Evolutionary conservation across 1,140 invertebrate genomes (phyloP), one percentile per base, ranked within the genome.

Genomic region (Lordiphosa collinella): DNA sequence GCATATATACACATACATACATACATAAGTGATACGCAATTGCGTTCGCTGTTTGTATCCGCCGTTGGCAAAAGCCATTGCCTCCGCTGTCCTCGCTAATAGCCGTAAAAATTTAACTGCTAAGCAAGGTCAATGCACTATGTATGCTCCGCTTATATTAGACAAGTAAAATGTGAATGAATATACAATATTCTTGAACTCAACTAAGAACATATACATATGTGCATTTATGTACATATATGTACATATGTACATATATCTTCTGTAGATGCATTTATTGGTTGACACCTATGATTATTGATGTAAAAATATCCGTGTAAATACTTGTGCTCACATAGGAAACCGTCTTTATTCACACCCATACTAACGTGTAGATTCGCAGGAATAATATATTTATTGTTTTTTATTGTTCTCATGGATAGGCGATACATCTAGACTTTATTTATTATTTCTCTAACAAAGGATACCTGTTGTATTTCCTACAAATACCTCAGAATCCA

Each of bases 71-170:
- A 56, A 56, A 66, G 63, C 62, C 63, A 67, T 67, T 60, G 65
- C 64, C 65, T 59, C 63, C 63, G 46, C 64, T 66, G 55, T 58
- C 64, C 63, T 41, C 64, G 57, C 55, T 68, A 68, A 68, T 68
- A 66, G 66, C 56, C 61, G 62, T 66, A 67, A 67, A 66, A 67
- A 67, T 56, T 59, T 72, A 69, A 72, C 55, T 66, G 64, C 59
- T 74, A 52, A 75, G 59, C 50, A 62, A 67, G 53, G 65, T 68
- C 65, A 68, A 68, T 68, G 65, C 64, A 68, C 65, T 64, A 63
- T 40, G 63, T 38, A 44, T 49, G 49, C 29, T 32, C 53, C 53
- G 32, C 41, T 55, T 57, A 49, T 50, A 38, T 62, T 29, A 29
- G 25, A 64, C 58, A 64, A 44, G 38, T 9, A 14, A 40, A 13